These are phyloP conservation scores for Leptinotarsa texana DNA, from an alignment of 1,140 invertebrate species.

Conservation along the genomic window DNA sequence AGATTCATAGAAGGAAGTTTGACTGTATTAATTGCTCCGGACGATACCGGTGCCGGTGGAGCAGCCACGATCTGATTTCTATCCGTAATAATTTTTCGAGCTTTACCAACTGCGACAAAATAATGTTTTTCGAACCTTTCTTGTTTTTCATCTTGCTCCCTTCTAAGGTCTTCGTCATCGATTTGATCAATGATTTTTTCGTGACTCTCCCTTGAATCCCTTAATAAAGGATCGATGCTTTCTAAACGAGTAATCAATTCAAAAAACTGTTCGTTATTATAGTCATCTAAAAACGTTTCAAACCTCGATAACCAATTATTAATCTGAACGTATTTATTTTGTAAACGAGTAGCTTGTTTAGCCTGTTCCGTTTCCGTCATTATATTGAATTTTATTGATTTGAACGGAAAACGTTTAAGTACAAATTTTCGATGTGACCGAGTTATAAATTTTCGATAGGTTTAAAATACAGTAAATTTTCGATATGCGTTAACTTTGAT, in stretches of 20 bases:
- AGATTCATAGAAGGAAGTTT: slow-evolving; percentile 5
- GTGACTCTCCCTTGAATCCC: neutral
- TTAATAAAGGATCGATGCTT: neutral
- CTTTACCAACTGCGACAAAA: neutral
- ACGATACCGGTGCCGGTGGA: neutral
- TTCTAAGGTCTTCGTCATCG: neutral
- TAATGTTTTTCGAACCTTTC: neutral
- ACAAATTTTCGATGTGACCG: too few species aligned
- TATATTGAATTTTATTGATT: too few species aligned
- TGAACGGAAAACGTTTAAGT: too few species aligned
- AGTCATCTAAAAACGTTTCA: slow-evolving; percentile 1
- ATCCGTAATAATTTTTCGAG: neutral
- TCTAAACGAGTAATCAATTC: neutral
- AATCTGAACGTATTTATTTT: too few species aligned
- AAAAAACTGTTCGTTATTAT: neutral
- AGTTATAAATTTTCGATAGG: too few species aligned
- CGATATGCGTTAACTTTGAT: too few species aligned
- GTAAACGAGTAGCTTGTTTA: too few species aligned
- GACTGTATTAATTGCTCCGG: neutral
- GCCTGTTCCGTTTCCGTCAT: too few species aligned
- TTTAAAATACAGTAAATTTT: too few species aligned
- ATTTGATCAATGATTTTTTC: neutral
- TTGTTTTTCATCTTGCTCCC: neutral
- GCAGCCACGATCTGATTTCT: neutral
- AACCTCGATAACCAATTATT: neutral